Evolutionary conservation across 2,113 vertebrate species (phyloP), one percentile per base, ranked within the genome.

Genomic region (Lota lota): DNA sequence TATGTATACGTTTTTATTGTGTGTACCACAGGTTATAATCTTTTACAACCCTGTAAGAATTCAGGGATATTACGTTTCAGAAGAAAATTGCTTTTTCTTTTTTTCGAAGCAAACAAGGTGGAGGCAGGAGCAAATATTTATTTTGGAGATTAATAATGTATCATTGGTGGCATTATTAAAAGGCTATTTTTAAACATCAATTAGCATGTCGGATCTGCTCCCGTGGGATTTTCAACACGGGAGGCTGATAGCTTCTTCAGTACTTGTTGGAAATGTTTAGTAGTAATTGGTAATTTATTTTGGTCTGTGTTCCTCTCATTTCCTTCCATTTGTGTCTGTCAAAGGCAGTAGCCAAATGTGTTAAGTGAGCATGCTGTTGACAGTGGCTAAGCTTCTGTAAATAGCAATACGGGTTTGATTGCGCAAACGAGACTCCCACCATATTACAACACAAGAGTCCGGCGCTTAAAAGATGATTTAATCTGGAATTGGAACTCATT

Each of bases 81-180:
- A 47, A 14, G 40, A 47, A 47, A 47, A 81, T 71, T 72, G 79
- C 58, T 78, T 78, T 84, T 80, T 72, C 67, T 47, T 14, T 14
- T 7, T 8, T 47, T 8, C 40, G 40, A 77, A 80, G 74, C 80
- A 88, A 88, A 88, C 78, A 88, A 79, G 78, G 72, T 75, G 64
- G 84, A 79, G 84, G 83, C 75, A 79, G 80, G 85, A 74, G 75
- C 78, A 88, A 85, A 86, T 88, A 88, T 92, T 89, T 88, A 87
- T 89, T 90, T 84, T 90, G 74, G 74, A 81, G 78, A 90, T 91
- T 87, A 91, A 87, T 86, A 91, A 90, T 90, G 86, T 87, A 89
- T 85, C 84, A 82, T 78, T 79, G 76, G 77, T 80, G 71, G 66
- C 83, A 80, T 90, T 90, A 87, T 88, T 89, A 90, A 89, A 76